phyloP scores from a whole-genome alignment of 2,797 vertebrate species.

The Hypotaenidia okinawae region DNA sequence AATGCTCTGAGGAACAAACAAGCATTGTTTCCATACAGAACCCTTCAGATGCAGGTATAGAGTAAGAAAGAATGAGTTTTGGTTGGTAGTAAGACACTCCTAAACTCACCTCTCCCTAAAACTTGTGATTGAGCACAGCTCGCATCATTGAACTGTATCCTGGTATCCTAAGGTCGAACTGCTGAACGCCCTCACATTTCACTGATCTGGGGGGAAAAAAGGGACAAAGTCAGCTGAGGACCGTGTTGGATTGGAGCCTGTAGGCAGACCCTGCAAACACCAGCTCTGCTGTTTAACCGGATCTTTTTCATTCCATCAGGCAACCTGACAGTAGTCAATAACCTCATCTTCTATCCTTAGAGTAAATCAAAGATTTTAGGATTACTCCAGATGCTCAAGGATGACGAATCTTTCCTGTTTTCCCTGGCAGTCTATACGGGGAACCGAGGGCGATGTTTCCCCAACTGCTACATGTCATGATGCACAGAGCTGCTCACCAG shows the following conservation, averaged over 20 bases:
- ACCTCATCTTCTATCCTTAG: neutral
- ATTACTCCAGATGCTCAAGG: too few relatives aligned
- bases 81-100: neutral
- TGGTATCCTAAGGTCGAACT: neutral
- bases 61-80: neutral
- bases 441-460: neutral
- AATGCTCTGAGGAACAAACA: neutral
- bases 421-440: neutral
- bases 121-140: neutral
- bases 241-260: neutral
- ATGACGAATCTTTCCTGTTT: too few relatives aligned
- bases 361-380: neutral
- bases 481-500: rapidly evolving
- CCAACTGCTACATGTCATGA: rapidly evolving
- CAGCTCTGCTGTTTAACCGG: neutral
- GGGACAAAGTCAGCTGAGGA: rapidly evolving
- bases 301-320: neutral
- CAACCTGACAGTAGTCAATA: neutral
- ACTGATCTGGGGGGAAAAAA: neutral
- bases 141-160: neutral
- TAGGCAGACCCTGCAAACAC: neutral
- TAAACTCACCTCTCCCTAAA: neutral
- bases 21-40: neutral
- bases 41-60: neutral
- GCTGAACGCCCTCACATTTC: neutral